Base-by-base conservation (phyloP, 1,140 invertebrate genomes). In the Parasteatoda tepidariorum region DNA sequence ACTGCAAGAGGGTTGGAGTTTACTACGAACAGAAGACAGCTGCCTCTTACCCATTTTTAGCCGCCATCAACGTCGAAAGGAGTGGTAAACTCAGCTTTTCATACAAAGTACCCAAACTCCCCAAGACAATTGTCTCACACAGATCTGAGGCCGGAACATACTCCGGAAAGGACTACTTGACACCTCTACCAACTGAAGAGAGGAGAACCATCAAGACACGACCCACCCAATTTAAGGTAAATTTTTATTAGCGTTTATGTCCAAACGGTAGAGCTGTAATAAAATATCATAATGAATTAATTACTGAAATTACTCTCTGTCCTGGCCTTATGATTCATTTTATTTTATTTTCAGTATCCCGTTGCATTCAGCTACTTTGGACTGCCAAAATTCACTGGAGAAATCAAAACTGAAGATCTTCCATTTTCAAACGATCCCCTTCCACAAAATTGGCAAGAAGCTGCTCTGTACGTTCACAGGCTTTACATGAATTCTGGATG, bases 121-220 rank as follows among this genome's bases (percentile, higher is more conserved):
- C 31, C 31, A 82, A 71, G 41, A 70, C n/a, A 0, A 15, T 71
- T 13, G 24, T 82, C 54, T 31, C 9, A 11, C 62, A 61, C 55
- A 18, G 30, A 18, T 59, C 79, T 15, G 67, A 71, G 33, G 79
- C 79, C n/a, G 79, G 79, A 82, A 82, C 79, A n/a, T 82, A 62
- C 24, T 31, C 79, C 6, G 55, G 55, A 3, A 61, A 61, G 7
- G 11, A 18, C 13, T 3, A 2, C 15, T 70, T 82, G 34, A 57
- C 31, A 59, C 0, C 2, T 0, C 55, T 62, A 7, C 79, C 79
- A n/a, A 30, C 18, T 15, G 41, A n/a, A 2, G 30, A 71, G 2
- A 82, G 57, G 41, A 66, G 6, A 13, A 3, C 34, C 9, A 71
- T 82, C 11, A 62, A 62, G 38, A 71, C 79, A 5, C 30, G 61